Base-by-base conservation (phyloP, 2,797 vertebrate genomes). In the Cyprinodon diabolis region DNA sequence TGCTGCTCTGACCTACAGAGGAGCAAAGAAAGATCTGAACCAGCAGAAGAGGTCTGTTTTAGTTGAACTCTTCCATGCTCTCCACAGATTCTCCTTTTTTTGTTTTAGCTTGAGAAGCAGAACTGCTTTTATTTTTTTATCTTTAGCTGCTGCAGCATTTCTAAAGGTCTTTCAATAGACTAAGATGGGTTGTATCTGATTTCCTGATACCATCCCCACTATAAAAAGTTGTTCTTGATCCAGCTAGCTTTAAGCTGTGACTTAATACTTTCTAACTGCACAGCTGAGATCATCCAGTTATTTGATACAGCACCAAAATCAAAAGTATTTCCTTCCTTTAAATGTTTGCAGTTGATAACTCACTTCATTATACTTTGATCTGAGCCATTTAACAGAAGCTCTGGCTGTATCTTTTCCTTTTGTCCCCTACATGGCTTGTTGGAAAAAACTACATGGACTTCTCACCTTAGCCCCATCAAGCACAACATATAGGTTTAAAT, bases 21-120 rank as follows among this genome's bases (percentile, higher is more conserved):
- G 86, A 94, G 95, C 51, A 87, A 91, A 0, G 89, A 95, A 72
- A 93, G 95, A 78, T 90, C 79, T 4, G 83, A 92, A 71, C 83
- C 86, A 3, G 82, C 79, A 47, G 87, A 91, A 68, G 91, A 96
- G 78, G 94, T 95, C 86, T 86, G 95, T 90, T 81, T 83, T 71
- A 14, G 62, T 10, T 1, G 10, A 17, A 15, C 35, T 60, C 8
- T 37, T 60, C 35, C 30, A 35, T 15, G 1, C 40, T 19, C 58
- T 62, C 17, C 12, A 19, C 37, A 40, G 19, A 40, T 62, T 62
- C 58, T 62, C 30, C 30, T 30, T 17, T 62, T 13, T 49, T 49
- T 49, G 12, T 49, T 21, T 60, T 2, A 40, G 17, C 4, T 43
- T 37, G 37, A 37, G 8, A 40, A 60, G 9, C 8, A 21, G 58